These are phyloP conservation scores for Spisula solida DNA, from an alignment of 2,888 invertebrate species.

Conservation along the genomic window DNA sequence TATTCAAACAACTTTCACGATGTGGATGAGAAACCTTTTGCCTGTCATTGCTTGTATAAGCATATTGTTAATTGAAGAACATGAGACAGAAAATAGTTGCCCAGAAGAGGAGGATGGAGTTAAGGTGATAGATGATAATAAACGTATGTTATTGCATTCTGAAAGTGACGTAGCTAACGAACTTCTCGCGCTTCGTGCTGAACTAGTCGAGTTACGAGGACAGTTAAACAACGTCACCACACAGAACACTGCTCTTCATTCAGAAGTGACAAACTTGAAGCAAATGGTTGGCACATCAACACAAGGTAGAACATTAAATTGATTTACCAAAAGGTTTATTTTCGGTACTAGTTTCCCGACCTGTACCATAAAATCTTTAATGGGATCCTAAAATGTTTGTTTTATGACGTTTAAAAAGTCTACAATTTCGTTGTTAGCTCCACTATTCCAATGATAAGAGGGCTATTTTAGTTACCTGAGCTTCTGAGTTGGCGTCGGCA, in stretches of 20 bases:
- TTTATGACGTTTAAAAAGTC: too few species aligned
- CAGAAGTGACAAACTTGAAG: background rate
- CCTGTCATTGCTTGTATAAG: background rate
- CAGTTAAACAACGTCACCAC: background rate
- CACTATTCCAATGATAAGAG: too few species aligned
- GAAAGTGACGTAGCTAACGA: conserved; percentile 25
- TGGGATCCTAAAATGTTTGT: too few species aligned
- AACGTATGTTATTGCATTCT: conserved; percentile 17
- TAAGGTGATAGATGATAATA: background rate
- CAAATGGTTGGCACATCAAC: background rate
- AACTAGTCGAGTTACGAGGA: background rate
- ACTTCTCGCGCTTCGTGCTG: background rate
- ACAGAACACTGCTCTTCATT: background rate
- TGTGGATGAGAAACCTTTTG: background rate
- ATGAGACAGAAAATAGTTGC: background rate
- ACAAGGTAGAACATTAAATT: too few species aligned
- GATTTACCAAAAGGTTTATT: too few species aligned
- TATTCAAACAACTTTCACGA: background rate
- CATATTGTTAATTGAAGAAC: background rate
- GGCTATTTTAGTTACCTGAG: too few species aligned
- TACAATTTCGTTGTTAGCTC: too few species aligned
- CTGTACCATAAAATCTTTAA: too few species aligned
- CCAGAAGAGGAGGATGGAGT: background rate
- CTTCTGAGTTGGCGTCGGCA: too few species aligned
- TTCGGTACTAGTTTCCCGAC: too few species aligned